Base-by-base conservation (phyloP, 23 tunicate genomes). In the Ciona savignyi region DNA sequence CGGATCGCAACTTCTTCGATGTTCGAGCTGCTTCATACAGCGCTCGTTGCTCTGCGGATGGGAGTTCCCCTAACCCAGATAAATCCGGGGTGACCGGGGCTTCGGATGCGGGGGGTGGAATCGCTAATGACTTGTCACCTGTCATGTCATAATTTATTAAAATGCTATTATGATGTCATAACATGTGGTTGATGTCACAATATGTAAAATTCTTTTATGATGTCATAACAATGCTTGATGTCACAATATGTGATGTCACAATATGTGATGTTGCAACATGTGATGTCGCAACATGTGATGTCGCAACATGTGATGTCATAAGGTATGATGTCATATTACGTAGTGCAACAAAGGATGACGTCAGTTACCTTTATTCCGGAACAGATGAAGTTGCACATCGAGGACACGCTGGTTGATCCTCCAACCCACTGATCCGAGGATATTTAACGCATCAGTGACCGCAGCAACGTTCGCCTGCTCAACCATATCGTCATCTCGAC, bases 401-500 rank as follows among this genome's bases (percentile, higher is more conserved):
- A 91, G 75, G 22, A 91, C 77, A 34, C 60, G 65, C 27, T 80
- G 63, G 75, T 91, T 91, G 32, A 91, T 32, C 30, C 35, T 66
- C 97, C 97, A 91, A 25, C 90, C 83, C 24, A 91, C 91, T 6
- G 91, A 80, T 19, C 91, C 69, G 9, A 86, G 73, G 0, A 91
- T 75, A 78, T 84, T 91, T 23, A 91, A 30, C 9, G 97, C 78
- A 77, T 91, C 97, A 31, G 64, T 66, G 25, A 77, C 67, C 56
- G 74, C 26, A 25, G 4, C 23, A 30, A 63, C 70, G 32, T 74
- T n/a, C 2, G 63, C 33, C 3, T 72, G 76, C 1, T 48, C 34
- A 9, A 49, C 4, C 4, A 23, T 48, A 34, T 29, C 32, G 11
- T 51, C 63, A 48, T 35, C 2, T 15, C 34, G 35, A 29, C 34